These are phyloP conservation scores for Pionites leucogaster DNA, from an alignment of 2,113 vertebrate species.

Conservation along the genomic window DNA sequence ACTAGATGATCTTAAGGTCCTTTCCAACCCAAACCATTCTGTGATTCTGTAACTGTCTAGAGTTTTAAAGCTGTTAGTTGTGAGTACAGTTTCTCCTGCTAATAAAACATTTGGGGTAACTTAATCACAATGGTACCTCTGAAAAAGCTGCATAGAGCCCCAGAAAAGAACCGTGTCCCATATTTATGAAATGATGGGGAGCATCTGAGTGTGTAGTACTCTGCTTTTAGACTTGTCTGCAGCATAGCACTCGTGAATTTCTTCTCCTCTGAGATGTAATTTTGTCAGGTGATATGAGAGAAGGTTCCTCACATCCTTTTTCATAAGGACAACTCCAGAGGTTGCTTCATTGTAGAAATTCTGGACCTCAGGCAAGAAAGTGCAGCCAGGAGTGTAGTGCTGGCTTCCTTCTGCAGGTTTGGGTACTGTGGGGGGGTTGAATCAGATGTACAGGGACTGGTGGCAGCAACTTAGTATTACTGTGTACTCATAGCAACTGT, in stretches of 20 bases:
- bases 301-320: neutral
- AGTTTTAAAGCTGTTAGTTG: neutral
- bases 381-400: neutral
- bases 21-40: neutral
- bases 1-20: neutral
- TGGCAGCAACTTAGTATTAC: neutral
- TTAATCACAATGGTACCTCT: neutral
- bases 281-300: neutral
- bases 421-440: neutral
- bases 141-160: neutral
- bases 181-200: neutral
- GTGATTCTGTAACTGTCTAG: neutral
- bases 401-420: neutral
- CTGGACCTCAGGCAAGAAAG: neutral
- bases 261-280: neutral
- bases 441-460: neutral
- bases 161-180: neutral
- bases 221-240: neutral
- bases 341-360: no score
- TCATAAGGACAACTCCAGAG: neutral
- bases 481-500: conserved; percentile 31
- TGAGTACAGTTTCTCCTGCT: neutral
- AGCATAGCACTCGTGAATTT: neutral
- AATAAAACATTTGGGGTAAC: neutral
- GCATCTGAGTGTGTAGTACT: fast-evolving